phyloP scores from a whole-genome alignment of 2,888 invertebrate species.

The Gymnoscelis rufifasciata region DNA sequence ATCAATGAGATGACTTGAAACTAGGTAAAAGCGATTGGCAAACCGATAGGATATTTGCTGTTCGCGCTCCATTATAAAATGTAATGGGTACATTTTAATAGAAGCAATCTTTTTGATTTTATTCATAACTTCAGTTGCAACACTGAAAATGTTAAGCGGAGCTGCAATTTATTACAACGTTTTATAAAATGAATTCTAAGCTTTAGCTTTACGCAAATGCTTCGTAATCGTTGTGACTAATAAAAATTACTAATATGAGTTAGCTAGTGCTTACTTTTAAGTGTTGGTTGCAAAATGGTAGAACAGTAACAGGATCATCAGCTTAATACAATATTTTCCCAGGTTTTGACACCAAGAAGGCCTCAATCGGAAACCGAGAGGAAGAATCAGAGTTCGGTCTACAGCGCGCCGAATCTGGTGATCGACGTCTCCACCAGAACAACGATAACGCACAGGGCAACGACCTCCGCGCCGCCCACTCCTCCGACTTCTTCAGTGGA shows the following conservation, averaged over 20 bases:
- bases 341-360: slow-evolving; percentile 83
- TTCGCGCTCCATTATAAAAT: slow-evolving; percentile 6
- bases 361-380: slow-evolving; percentile 72
- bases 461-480: slow-evolving; percentile 85
- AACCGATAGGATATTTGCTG: slow-evolving; percentile 2
- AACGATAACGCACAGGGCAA: slow-evolving; percentile 58
- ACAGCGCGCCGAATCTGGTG: slow-evolving; percentile 85
- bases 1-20: neutral
- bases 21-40: slow-evolving; percentile 5
- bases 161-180: neutral
- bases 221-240: neutral
- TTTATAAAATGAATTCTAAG: slow-evolving; percentile 33
- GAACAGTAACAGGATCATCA: neutral
- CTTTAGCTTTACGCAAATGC: slow-evolving; percentile 30
- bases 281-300: too few relatives aligned
- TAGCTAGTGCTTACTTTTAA: too few relatives aligned
- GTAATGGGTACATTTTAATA: slow-evolving; percentile 11
- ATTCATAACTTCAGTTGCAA: slow-evolving; percentile 25
- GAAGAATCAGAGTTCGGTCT: slow-evolving; percentile 86
- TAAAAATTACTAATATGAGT: too few relatives aligned
- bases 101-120: slow-evolving; percentile 20
- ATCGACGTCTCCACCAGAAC: slow-evolving; percentile 59
- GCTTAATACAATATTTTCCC: slow-evolving; percentile 15
- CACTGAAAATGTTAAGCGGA: slow-evolving; percentile 21
- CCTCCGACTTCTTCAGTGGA: slow-evolving; percentile 86